These are phyloP conservation scores for Tortricodes alternella DNA, from an alignment of 2,888 invertebrate species.

Conservation along the genomic window DNA sequence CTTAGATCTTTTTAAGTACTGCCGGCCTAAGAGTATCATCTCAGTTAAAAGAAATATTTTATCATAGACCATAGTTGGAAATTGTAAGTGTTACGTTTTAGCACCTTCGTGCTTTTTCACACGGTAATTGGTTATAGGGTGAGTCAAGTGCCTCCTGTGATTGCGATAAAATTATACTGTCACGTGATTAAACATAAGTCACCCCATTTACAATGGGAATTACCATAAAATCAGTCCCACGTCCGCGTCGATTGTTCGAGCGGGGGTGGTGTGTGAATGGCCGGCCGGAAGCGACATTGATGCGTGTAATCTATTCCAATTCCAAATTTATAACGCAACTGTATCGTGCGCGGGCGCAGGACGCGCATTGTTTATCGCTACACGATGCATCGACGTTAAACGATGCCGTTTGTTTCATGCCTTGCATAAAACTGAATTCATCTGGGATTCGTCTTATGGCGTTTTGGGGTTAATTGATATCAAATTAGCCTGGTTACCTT, in stretches of 20 bases:
- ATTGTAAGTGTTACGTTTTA: background rate
- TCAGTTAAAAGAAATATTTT: too few relatives aligned
- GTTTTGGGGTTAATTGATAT: conserved; percentile 45
- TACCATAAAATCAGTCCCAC: conserved; percentile 79
- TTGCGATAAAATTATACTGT: conserved; percentile 22
- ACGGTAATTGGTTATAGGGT: background rate
- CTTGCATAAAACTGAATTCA: conserved; percentile 36
- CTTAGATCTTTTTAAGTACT: background rate
- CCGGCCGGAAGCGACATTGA: conserved; percentile 60
- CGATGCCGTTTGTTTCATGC: conserved; percentile 31
- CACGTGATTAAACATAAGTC: conserved; percentile 40
- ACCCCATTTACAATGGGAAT: conserved; percentile 57
- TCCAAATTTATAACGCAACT: conserved; percentile 37
- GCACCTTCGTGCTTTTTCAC: conserved; percentile 1
- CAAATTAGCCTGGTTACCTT: conserved; percentile 36
- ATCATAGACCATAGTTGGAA: too few relatives aligned
- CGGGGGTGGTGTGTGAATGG: conserved; percentile 55
- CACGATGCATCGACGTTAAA: conserved; percentile 44
- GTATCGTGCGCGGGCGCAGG: conserved; percentile 3
- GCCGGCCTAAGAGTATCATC: too few relatives aligned
- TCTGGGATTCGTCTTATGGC: conserved; percentile 39
- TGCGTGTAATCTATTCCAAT: conserved; percentile 74
- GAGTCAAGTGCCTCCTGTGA: conserved; percentile 23
- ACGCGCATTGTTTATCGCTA: conserved; percentile 32
- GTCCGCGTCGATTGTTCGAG: conserved; percentile 54